These are phyloP conservation scores for Chaenocephalus aceratus DNA, from an alignment of 2,113 vertebrate species.

Conservation along the genomic window DNA sequence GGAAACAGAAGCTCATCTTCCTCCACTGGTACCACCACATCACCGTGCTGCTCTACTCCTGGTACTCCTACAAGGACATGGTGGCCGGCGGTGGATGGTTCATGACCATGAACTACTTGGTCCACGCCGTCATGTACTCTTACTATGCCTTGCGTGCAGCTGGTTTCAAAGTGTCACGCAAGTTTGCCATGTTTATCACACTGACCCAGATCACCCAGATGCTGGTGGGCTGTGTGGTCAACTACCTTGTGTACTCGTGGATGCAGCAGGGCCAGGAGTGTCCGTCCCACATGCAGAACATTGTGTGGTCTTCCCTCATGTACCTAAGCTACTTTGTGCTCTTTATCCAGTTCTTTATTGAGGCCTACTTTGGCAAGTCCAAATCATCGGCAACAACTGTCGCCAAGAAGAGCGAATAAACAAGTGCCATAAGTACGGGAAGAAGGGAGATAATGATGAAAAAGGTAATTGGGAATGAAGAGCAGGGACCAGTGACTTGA, in stretches of 20 bases:
- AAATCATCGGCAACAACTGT: slow-evolving; percentile 70
- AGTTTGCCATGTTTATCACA: slow-evolving; percentile 99
- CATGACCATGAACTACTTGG: slow-evolving; percentile 99
- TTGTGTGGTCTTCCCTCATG: slow-evolving; percentile 99
- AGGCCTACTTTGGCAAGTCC: slow-evolving; percentile 94
- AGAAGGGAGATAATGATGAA: slow-evolving; percentile 69
- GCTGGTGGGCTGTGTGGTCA: slow-evolving; percentile 95
- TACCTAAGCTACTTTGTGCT: slow-evolving; percentile 99
- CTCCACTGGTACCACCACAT: slow-evolving; percentile 99
- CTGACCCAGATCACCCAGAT: slow-evolving; percentile 99
- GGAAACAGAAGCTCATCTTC: slow-evolving; percentile 99
- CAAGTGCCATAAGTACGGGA: slow-evolving; percentile 62
- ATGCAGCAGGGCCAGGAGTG: slow-evolving; percentile 98
- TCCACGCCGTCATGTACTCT: slow-evolving; percentile 99
- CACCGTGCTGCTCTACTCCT: slow-evolving; percentile 98
- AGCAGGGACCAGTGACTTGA: slow-evolving; percentile 79
- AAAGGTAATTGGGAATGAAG: slow-evolving; percentile 67
- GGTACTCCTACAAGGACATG: slow-evolving; percentile 99
- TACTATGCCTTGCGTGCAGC: slow-evolving; percentile 96
- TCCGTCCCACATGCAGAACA: slow-evolving; percentile 96
- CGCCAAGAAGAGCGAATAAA: slow-evolving; percentile 79
- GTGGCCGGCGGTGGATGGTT: slow-evolving; percentile 99
- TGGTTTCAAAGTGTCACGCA: slow-evolving; percentile 95
- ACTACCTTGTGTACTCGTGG: slow-evolving; percentile 98
- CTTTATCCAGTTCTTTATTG: slow-evolving; percentile 98